These are phyloP conservation scores for Ditula angustiorana DNA, from an alignment of 2,888 invertebrate species.

Conservation along the genomic window DNA sequence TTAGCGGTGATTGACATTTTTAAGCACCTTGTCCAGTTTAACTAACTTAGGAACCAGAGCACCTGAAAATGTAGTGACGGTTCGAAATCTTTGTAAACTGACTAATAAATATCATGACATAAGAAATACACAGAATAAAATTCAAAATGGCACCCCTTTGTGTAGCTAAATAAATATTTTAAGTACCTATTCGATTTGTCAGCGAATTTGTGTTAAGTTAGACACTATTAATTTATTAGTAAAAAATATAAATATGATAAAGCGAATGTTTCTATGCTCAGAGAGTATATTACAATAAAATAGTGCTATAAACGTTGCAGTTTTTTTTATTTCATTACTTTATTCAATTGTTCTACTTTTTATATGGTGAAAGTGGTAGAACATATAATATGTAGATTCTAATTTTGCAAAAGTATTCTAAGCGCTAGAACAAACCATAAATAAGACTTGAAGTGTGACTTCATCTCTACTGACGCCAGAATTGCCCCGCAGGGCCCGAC, in stretches of 20 bases:
- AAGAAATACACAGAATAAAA: neutral
- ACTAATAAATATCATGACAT: conserved; percentile 22
- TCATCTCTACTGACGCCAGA: no score
- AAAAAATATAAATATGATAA: conserved; percentile 39
- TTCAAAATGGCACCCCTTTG: conserved; percentile 3
- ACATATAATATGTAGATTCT: no score
- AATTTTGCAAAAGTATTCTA: no score
- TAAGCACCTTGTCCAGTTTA: neutral
- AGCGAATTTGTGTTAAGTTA: conserved; percentile 41
- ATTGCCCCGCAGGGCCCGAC: no score
- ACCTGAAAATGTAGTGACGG: neutral
- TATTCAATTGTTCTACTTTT: no score
- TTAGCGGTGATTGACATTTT: neutral
- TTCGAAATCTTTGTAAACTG: neutral
- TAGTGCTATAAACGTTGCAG: conserved; percentile 17
- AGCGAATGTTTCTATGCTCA: conserved; percentile 42
- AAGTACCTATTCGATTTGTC: conserved; percentile 3
- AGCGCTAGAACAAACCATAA: no score
- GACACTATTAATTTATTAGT: conserved; percentile 47
- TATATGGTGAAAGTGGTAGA: no score
- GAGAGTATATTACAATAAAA: conserved; percentile 54
- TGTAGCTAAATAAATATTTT: conserved; percentile 16
- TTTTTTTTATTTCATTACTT: conserved; percentile 16
- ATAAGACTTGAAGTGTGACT: no score
- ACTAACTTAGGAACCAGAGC: neutral